Evolutionary conservation across 2,113 vertebrate species (phyloP).

Genomic region (Perca flavescens): DNA sequence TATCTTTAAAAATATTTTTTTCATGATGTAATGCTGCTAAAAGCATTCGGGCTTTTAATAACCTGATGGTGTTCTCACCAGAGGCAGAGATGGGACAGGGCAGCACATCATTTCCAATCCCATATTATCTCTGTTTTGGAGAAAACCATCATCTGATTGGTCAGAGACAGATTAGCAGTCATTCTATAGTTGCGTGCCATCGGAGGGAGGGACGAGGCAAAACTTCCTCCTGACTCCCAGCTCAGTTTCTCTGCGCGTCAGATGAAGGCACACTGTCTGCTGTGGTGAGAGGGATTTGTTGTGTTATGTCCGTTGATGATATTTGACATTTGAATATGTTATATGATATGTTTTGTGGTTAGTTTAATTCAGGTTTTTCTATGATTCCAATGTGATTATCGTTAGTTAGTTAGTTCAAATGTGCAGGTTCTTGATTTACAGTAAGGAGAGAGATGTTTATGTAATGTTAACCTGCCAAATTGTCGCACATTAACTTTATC

Average conservation of each 20-base stretch:
- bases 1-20: background rate
- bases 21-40: background rate
- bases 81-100: constrained; percentile 24
- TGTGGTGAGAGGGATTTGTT: constrained; percentile 58
- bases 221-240: constrained; percentile 58
- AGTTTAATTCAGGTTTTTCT: background rate
- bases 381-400: background rate
- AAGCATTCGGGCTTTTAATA: constrained; percentile 30
- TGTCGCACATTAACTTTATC: background rate
- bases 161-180: constrained; percentile 66
- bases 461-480: background rate
- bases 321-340: background rate
- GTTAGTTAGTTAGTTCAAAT: background rate
- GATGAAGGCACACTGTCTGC: constrained; percentile 48
- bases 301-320: background rate
- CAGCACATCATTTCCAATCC: constrained; percentile 46
- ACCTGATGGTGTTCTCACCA: constrained; percentile 57
- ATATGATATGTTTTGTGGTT: background rate
- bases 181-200: constrained; percentile 55
- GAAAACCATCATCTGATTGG: constrained; percentile 64
- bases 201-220: constrained; percentile 45
- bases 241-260: constrained; percentile 51
- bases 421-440: background rate
- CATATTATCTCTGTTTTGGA: constrained; percentile 31
- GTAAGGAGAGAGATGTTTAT: background rate